Conservation (phyloP, 1,140 invertebrate genomes). For the Drosophila sp. region DNA sequence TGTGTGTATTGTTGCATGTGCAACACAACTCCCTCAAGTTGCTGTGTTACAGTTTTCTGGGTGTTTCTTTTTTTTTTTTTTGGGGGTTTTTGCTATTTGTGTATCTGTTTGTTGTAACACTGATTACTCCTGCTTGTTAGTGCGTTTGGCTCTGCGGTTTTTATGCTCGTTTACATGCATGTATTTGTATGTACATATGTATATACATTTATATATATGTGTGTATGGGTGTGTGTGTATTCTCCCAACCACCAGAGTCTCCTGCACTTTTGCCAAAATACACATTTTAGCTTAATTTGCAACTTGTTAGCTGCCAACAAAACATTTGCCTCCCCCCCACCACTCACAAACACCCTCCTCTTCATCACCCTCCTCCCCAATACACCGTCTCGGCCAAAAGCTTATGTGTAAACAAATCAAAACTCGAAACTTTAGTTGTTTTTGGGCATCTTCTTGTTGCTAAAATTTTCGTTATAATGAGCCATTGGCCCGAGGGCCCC, state of each 20-base stretch:
- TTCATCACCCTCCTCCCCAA: neutral
- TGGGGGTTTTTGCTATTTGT: slow-evolving; percentile 31
- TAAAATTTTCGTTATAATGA: slow-evolving; percentile 71
- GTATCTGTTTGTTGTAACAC: slow-evolving; percentile 51
- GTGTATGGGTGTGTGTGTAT: slow-evolving; percentile 14
- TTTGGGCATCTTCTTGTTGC: slow-evolving; percentile 27
- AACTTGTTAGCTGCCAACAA: slow-evolving; percentile 78
- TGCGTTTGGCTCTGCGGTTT: slow-evolving; percentile 76
- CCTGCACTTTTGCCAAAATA: slow-evolving; percentile 70
- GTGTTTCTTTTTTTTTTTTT: slow-evolving; percentile 20
- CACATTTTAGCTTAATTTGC: slow-evolving; percentile 78
- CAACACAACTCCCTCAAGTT: slow-evolving; percentile 23
- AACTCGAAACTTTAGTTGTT: slow-evolving; percentile 69
- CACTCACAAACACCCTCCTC: neutral
- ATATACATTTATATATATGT: neutral
- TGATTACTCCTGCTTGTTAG: slow-evolving; percentile 76
- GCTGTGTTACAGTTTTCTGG: slow-evolving; percentile 3
- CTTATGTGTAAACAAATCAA: slow-evolving; percentile 74
- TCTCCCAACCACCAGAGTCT: slow-evolving; percentile 14
- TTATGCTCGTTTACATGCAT: slow-evolving; percentile 67
- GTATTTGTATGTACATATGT: slow-evolving; percentile 37
- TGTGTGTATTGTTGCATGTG: slow-evolving; percentile 21
- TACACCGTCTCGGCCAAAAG: slow-evolving; percentile 48
- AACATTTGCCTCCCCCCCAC: slow-evolving; percentile 33
- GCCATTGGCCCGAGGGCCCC: slow-evolving; percentile 53